Percentiles rank a stretch among this genome's conserved stretches.
These are phyloP conservation scores for Aquatica leii DNA, from an alignment of 2,888 invertebrate genomes.

Conservation along the genomic window DNA sequence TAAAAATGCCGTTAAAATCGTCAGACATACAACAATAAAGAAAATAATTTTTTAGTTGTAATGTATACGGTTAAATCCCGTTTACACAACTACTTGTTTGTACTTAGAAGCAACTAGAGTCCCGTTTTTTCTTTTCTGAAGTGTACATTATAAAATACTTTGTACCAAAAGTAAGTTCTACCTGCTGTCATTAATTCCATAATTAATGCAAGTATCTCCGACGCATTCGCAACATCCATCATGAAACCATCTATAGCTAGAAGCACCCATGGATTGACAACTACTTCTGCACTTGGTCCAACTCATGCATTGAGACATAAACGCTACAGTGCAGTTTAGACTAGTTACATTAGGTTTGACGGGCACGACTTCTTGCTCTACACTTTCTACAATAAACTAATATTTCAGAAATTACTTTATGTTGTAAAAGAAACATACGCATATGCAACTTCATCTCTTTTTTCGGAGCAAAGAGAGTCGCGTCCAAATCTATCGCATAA, in stretches of 20 bases:
- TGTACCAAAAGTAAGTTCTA: conserved; percentile 49
- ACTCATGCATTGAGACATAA: conserved; percentile 88
- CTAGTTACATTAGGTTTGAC: conserved; percentile 66
- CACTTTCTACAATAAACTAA: conserved; percentile 64
- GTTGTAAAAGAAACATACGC: conserved; percentile 65
- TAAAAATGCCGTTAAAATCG: too few species aligned
- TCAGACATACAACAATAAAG: too few species aligned
- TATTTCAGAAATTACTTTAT: neutral
- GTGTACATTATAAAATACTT: neutral
- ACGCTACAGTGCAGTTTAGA: conserved; percentile 91
- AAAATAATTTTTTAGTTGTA: too few species aligned
- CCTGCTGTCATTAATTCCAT: conserved; percentile 88
- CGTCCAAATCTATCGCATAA: conserved; percentile 78
- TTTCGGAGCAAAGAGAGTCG: conserved; percentile 71
- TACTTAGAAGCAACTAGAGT: too few species aligned
- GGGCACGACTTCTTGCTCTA: conserved; percentile 68
- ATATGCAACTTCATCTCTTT: conserved; percentile 72
- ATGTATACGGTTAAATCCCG: too few species aligned
- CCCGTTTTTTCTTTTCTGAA: neutral
- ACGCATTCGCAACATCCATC: conserved; percentile 95
- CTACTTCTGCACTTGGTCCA: conserved; percentile 85
- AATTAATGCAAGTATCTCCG: conserved; percentile 86
- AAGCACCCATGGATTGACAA: conserved; percentile 85
- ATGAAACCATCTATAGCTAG: conserved; percentile 91
- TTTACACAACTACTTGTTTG: too few species aligned